Base-by-base conservation (phyloP, 2,113 vertebrate species). In the Scatophagus argus region DNA sequence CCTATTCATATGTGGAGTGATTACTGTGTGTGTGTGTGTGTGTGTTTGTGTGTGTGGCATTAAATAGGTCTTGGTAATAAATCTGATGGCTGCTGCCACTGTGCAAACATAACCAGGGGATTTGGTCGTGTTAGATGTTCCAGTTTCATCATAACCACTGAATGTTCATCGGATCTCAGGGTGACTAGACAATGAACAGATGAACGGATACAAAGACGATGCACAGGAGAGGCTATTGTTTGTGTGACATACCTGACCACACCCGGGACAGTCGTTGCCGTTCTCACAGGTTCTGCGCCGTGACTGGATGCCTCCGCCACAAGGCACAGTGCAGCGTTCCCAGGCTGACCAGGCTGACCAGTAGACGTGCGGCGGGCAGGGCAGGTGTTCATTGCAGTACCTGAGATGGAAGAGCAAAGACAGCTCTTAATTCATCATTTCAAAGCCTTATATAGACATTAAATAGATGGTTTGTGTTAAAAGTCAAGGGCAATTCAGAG, bases 291-390 rank as follows among this genome's bases (percentile, higher is more conserved):
- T 97, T 84, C 98, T 94, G 9, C 95, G 96, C 1, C 98, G 96
- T 0, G 97, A 96, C 81, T 99, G 98, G 88, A 99, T 95, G 67
- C 98, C 98, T 1, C 98, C 98, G 13, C 98, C 98, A 0, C 98
- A 99, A 19, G 96, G 97, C 49, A 96, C 96, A 0, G 95, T 99
- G 90, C 98, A 99, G 58, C 97, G 96, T 68, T 99, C 98, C 98
- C 98, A 99, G 0, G 96, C 94, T 6, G 97, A 97, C 98, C 98
- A 99, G 82, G 96, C 95, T 1, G 97, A 98, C 98, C 98, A 99
- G 90, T 98, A 99, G 79, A 97, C 76, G 0, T 98, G 97, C 0
- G 97, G 96, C 0, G 97, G 97, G 85, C 98, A 99, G 61, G 97
- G 93, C 86, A 99, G 91, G 71, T 99, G 96, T 85, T 99, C 98